Percentiles rank a stretch among this genome's conserved stretches.
phyloP scores from a whole-genome alignment of 2,113 vertebrate species.

The Urocolius indicus region DNA sequence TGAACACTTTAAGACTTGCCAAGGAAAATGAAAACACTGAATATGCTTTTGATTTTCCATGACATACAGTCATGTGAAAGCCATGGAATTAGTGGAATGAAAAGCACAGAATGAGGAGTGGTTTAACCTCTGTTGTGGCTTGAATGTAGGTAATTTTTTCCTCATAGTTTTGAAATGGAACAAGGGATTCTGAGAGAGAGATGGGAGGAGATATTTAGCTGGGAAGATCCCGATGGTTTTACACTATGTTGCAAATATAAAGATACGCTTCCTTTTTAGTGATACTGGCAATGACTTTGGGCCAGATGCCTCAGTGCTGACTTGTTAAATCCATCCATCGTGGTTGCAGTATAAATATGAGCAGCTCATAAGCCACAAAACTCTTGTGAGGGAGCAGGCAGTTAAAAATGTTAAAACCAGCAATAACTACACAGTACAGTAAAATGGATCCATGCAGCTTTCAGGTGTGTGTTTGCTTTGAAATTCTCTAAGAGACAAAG shows the following conservation, averaged over 20 bases:
- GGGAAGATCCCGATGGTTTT: neutral
- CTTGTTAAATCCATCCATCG: neutral
- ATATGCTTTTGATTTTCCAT: neutral
- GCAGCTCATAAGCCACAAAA: neutral
- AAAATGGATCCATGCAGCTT: neutral
- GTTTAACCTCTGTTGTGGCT: neutral
- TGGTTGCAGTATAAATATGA: neutral
- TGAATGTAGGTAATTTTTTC: neutral
- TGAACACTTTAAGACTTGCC: neutral
- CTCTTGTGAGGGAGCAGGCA: neutral
- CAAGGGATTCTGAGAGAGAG: neutral
- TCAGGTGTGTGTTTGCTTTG: neutral
- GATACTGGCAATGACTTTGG: neutral
- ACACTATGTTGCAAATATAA: neutral
- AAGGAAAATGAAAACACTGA: neutral
- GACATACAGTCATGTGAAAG: neutral
- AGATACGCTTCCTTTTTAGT: neutral
- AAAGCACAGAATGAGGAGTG: neutral
- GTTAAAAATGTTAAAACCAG: neutral
- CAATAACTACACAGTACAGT: neutral
- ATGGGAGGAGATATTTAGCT: neutral
- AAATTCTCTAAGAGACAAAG: neutral
- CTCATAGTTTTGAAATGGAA: neutral
- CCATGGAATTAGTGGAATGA: neutral
- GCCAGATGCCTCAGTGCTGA: neutral